phyloP scores from a whole-genome alignment of 2,113 vertebrate species.

The Cardinalis cardinalis region DNA sequence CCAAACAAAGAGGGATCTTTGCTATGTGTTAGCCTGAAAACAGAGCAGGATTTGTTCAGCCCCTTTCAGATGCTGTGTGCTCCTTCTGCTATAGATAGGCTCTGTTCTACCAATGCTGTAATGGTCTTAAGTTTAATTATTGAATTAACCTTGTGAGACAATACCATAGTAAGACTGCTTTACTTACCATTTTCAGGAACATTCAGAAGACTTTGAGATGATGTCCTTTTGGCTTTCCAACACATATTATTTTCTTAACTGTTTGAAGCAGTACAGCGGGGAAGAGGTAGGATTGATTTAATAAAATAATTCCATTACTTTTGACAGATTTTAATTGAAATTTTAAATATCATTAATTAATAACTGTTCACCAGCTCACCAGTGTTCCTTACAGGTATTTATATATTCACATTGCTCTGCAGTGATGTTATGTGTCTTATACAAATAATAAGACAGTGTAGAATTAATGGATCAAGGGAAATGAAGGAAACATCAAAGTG shows the following conservation, averaged over 20 bases:
- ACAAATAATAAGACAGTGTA: not conserved
- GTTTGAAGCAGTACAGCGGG: constrained; percentile 96
- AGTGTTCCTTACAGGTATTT: not conserved
- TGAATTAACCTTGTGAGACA: not conserved
- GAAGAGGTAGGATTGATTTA: constrained; percentile 82
- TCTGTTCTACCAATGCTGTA: not conserved
- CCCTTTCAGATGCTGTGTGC: not conserved
- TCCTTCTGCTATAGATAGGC: not conserved
- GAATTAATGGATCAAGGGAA: not conserved
- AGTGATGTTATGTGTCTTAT: not conserved
- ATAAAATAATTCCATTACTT: not conserved
- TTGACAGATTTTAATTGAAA: not conserved
- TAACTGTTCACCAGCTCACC: not conserved
- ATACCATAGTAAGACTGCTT: not conserved
- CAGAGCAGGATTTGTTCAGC: not conserved
- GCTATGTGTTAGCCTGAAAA: not conserved
- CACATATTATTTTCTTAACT: constrained; percentile 89
- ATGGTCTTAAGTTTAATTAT: not conserved
- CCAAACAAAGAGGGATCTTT: not conserved
- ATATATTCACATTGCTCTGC: not conserved
- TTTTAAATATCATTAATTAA: not conserved
- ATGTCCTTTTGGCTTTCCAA: constrained; percentile 97
- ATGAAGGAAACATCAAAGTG: not conserved
- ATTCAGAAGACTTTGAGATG: constrained; percentile 87
- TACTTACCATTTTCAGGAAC: constrained; percentile 72